Evolutionary conservation across 2,888 invertebrate genomes (phyloP), one percentile per base, ranked within the genome.

Genomic region (Lissonota sp.): DNA sequence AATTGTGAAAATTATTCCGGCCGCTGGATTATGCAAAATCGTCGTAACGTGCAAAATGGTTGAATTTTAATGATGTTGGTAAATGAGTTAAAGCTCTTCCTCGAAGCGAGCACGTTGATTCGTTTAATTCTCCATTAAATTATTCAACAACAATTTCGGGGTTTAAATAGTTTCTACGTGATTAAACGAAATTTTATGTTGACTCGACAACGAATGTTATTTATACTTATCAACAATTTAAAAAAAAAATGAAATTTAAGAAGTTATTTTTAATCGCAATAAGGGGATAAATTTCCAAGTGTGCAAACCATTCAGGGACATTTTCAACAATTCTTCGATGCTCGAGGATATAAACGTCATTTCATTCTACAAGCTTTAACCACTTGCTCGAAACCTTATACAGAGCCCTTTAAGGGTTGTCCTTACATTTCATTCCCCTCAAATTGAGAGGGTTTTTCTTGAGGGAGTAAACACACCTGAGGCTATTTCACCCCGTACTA

Each of bases 1-100:
- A 51, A 16, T 71, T 51, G 55, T 63, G 37, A 63, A 64, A 55
- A 64, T 64, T 44, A 64, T 63, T 57, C 37, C 26, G 26, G 26
- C 63, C 49, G n/a, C 44, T 55, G 10, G n/a, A 57, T 57, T 10
- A 49, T n/a, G n/a, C n/a, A n/a, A n/a, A n/a, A n/a, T n/a, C n/a
- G n/a, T 3, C 8, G 26, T 26, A 26, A 26, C 26, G 26, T 26
- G 8, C 4, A 8, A 6, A 57, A 37, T 57, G 7, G 6, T 57
- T 57, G 3, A 5, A 37, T 57, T 26, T 14, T 4, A 10, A 57
- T 37, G 7, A 37, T 26, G 26, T 26, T 26, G 26, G 26, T 26
- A 26, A 26, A 26, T 26, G 26, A 26, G 26, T 26, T 26, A 26
- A 26, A 26, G 26, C 26, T 26, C 26, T 26, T 26, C 26, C 26